These are phyloP conservation scores for Sinocyclocheilus rhinocerous DNA, from an alignment of 2,113 vertebrate species.

Conservation along the genomic window DNA sequence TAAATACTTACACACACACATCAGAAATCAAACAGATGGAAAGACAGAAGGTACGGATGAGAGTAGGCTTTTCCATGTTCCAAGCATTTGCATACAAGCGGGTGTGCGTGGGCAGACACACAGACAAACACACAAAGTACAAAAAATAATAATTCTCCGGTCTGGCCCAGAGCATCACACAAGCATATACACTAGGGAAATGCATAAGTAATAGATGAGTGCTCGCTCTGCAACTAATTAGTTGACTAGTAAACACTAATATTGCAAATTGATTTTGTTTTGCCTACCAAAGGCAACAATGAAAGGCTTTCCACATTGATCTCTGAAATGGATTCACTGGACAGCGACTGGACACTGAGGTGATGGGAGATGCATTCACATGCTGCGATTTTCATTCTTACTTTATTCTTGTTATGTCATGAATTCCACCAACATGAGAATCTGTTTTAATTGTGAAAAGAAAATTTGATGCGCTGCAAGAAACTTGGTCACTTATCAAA, in stretches of 20 bases:
- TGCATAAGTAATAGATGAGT: background rate
- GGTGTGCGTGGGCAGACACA: slow-evolving; percentile 37
- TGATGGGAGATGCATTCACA: background rate
- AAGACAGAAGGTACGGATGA: slow-evolving; percentile 67
- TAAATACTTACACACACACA: slow-evolving; percentile 13
- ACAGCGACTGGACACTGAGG: background rate
- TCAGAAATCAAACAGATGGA: slow-evolving; percentile 68
- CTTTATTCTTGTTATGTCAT: background rate
- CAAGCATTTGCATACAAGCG: slow-evolving; percentile 40
- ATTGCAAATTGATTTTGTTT: background rate
- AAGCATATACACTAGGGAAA: background rate
- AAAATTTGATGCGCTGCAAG: background rate
- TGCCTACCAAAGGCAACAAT: slow-evolving; percentile 1
- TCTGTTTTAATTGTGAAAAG: background rate
- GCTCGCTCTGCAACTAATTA: background rate
- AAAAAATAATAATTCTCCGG: background rate
- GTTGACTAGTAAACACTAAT: background rate
- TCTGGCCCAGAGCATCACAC: slow-evolving; percentile 28
- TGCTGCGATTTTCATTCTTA: background rate
- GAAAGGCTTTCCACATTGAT: background rate
- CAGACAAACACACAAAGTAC: slow-evolving; percentile 16
- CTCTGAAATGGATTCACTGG: background rate
- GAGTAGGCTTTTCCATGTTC: slow-evolving; percentile 53
- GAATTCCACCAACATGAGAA: background rate
- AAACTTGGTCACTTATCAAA: slow-evolving; percentile 4